phyloP scores from a whole-genome alignment of 1,140 invertebrate genomes.

The Drosophila simulans region DNA sequence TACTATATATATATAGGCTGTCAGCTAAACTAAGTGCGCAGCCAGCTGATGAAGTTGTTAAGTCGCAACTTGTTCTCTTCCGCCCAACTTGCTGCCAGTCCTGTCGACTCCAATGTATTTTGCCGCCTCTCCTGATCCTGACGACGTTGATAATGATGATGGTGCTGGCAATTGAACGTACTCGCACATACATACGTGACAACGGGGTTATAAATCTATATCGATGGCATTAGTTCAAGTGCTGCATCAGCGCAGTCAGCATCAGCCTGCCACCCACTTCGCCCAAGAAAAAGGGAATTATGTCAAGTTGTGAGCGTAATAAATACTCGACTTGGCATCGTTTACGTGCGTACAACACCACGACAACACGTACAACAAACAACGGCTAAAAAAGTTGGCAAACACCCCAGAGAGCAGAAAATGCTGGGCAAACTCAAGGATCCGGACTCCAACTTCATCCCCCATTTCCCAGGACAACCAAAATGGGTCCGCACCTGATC shows the following conservation, averaged over 20 bases:
- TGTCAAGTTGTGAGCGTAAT: constrained; percentile 81
- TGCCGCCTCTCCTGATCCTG: constrained; percentile 5
- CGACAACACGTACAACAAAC: constrained; percentile 67
- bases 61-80: constrained; percentile 68
- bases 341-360: constrained; percentile 75
- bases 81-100: constrained; percentile 20
- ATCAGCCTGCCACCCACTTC: constrained; percentile 28
- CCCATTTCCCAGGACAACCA: not conserved
- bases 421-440: too few species aligned
- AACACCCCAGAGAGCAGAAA: constrained; percentile 28
- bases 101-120: constrained; percentile 32
- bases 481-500: constrained; percentile 36
- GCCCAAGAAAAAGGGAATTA: constrained; percentile 69
- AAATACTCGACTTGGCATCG: constrained; percentile 73
- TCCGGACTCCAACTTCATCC: not conserved
- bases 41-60: constrained; percentile 74
- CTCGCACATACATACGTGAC: constrained; percentile 44
- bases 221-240: constrained; percentile 67
- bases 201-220: constrained; percentile 69
- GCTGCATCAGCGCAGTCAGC: constrained; percentile 52
- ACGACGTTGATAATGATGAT: constrained; percentile 13
- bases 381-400: constrained; percentile 50
- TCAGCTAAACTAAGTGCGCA: constrained; percentile 57
- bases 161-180: constrained; percentile 62
- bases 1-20: constrained; percentile 3